phyloP scores from a whole-genome alignment of 2,888 invertebrate species.

The Tetragnatha montana region DNA sequence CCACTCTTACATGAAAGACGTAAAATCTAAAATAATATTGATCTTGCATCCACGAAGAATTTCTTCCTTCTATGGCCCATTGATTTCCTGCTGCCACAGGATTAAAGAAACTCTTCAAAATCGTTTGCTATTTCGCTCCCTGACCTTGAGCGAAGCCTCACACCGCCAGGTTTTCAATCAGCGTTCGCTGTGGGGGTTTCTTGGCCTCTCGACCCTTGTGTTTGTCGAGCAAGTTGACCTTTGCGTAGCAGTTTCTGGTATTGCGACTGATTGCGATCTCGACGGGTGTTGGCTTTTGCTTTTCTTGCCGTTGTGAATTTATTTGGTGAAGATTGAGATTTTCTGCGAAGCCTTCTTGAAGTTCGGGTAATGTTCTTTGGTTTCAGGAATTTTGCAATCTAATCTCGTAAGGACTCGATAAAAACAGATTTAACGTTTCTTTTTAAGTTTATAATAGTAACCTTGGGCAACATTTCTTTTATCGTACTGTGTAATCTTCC shows the following conservation, averaged over 20 bases:
- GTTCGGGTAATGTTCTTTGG: background rate
- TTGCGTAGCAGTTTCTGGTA: background rate
- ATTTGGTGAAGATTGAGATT: background rate
- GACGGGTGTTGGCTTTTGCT: background rate
- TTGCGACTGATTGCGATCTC: slow-evolving; percentile 3
- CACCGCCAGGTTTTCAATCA: slow-evolving; percentile 44
- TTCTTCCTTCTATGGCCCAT: too few species aligned
- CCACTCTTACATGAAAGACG: too few species aligned
- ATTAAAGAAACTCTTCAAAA: background rate
- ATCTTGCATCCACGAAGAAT: too few species aligned
- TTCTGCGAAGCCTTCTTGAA: background rate
- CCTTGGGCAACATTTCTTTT: too few species aligned
- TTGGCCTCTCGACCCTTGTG: slow-evolving; percentile 34
- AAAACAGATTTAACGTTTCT: too few species aligned
- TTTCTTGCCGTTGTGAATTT: background rate
- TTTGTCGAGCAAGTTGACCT: slow-evolving; percentile 37
- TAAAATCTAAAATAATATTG: too few species aligned
- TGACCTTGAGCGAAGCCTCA: slow-evolving; percentile 38
- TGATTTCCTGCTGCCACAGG: too few species aligned
- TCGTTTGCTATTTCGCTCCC: background rate
- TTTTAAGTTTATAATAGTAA: too few species aligned
- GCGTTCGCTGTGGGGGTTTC: slow-evolving; percentile 22
- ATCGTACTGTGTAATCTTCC: too few species aligned
- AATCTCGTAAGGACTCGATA: too few species aligned
- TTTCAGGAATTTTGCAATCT: too few species aligned